Conservation (phyloP, 2,797 vertebrate species). For the Gymnocypris eckloni region DNA sequence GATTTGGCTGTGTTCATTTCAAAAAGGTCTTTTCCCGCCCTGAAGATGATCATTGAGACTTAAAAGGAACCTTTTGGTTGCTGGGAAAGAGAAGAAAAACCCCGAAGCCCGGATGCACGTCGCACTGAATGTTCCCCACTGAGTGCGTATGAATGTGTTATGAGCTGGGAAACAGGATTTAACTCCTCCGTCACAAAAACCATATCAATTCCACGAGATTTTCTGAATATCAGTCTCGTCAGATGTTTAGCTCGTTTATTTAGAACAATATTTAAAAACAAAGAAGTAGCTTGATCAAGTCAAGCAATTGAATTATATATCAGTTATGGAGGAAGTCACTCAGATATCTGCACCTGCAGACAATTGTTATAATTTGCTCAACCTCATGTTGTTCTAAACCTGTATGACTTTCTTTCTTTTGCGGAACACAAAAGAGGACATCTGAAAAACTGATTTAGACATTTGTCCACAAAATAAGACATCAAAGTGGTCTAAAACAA, state of each 20-base stretch:
- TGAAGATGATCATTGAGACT: constrained; percentile 51
- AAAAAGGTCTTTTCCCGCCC: constrained; percentile 65
- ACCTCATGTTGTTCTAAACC: background rate
- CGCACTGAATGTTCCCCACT: constrained; percentile 80
- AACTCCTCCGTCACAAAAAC: constrained; percentile 8
- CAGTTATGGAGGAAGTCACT: background rate
- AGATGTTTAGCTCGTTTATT: constrained; percentile 20
- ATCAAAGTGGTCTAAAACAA: background rate
- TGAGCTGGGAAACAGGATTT: constrained; percentile 38
- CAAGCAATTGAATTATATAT: too few species aligned
- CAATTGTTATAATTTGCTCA: background rate
- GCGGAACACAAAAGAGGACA: background rate
- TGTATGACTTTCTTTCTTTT: background rate
- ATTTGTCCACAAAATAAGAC: background rate
- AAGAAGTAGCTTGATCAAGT: background rate
- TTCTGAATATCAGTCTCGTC: constrained; percentile 12
- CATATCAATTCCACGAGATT: constrained; percentile 10
- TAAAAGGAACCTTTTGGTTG: constrained; percentile 39
- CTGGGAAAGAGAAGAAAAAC: constrained; percentile 71
- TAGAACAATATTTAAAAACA: constrained; percentile 3
- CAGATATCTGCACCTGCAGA: background rate
- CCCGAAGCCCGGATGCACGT: constrained; percentile 82
- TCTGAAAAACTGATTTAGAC: background rate
- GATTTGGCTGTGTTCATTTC: constrained; percentile 83
- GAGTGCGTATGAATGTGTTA: constrained; percentile 70